Percentiles rank a stretch among this genome's conserved stretches.
Conservation (phyloP, 2,113 vertebrate genomes). For the Archocentrus centrarchus region DNA sequence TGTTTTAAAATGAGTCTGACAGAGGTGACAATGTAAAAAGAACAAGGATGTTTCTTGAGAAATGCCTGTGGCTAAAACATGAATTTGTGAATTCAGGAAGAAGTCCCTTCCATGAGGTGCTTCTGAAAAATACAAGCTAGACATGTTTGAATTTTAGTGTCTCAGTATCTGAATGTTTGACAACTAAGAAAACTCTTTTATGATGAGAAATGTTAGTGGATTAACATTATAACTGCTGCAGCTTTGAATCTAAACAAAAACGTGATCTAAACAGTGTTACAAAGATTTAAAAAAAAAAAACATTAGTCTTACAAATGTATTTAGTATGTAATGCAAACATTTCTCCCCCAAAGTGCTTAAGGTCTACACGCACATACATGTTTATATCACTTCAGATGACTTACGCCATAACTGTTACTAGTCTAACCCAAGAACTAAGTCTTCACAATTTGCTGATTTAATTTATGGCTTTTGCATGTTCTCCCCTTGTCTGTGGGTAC, state of each 20-base stretch:
- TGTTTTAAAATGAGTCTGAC: constrained; percentile 33
- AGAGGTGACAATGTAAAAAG: constrained; percentile 10
- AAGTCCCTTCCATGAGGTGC: not conserved
- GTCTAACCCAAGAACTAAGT: not conserved
- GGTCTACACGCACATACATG: not conserved
- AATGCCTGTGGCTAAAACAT: not conserved
- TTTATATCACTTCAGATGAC: not conserved
- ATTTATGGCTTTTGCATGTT: too few species aligned
- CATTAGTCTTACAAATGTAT: not conserved
- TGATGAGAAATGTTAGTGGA: not conserved
- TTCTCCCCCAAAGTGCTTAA: not conserved
- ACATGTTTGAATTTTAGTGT: not conserved
- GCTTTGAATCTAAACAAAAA: not conserved
- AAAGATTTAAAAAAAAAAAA: not conserved
- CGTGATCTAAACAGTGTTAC: not conserved
- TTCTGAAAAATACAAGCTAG: not conserved
- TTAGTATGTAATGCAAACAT: not conserved
- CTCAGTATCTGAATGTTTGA: not conserved
- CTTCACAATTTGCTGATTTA: not conserved
- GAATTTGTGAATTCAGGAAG: not conserved
- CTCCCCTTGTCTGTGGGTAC: too few species aligned
- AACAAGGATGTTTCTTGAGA: not conserved
- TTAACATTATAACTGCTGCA: not conserved
- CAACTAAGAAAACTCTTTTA: not conserved
- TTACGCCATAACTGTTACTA: not conserved